Conservation (phyloP, 2,113 vertebrate genomes). For the Semnornis frantzii region DNA sequence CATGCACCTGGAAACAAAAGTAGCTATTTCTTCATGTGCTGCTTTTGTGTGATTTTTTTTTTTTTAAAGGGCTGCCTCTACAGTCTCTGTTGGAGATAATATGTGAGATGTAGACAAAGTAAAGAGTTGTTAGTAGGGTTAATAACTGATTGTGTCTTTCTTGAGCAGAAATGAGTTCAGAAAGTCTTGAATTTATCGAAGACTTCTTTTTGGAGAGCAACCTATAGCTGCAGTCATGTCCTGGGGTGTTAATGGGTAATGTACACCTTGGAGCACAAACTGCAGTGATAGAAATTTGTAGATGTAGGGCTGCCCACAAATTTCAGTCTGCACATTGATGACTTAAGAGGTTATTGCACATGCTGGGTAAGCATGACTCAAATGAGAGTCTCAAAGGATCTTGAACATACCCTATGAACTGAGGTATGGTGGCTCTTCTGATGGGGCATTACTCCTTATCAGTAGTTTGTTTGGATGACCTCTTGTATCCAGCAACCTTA, state of each 20-base stretch:
- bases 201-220: conserved; percentile 19
- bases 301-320: neutral
- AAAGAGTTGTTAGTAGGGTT: conserved; percentile 18
- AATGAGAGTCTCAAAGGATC: neutral
- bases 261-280: neutral
- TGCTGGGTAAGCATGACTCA: neutral
- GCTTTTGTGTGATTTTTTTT: neutral
- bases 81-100: neutral
- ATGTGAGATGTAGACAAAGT: neutral
- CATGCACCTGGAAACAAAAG: neutral
- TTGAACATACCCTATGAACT: rapidly evolving
- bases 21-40: neutral
- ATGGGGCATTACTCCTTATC: neutral
- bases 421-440: neutral
- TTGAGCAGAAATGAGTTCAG: neutral
- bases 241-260: neutral
- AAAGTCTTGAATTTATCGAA: conserved; percentile 13
- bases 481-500: neutral
- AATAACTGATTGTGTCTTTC: conserved; percentile 7
- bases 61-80: neutral
- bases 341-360: neutral
- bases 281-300: neutral
- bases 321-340: neutral
- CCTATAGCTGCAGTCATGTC: neutral
- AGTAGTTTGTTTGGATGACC: neutral